These are phyloP conservation scores for Campylomormyrus numenius DNA, from an alignment of 2,113 vertebrate species.

Conservation along the genomic window DNA sequence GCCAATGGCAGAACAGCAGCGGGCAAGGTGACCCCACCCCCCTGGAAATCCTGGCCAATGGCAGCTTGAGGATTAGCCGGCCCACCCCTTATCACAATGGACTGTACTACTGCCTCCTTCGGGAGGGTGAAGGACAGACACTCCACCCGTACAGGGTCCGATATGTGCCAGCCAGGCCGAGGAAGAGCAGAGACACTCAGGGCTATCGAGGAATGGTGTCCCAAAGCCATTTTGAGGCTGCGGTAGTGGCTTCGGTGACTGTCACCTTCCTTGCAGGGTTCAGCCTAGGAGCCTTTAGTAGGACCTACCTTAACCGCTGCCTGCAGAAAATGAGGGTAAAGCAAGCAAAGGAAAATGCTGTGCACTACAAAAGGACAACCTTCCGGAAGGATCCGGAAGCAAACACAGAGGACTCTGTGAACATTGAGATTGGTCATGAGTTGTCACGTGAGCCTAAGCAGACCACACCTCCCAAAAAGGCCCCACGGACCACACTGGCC, in stretches of 20 bases:
- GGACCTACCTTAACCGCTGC: slow-evolving; percentile 46
- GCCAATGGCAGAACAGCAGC: slow-evolving; percentile 32
- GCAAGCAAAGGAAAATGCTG: rapidly evolving
- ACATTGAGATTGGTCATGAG: neutral
- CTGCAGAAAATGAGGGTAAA: slow-evolving; percentile 18
- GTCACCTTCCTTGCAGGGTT: slow-evolving; percentile 58
- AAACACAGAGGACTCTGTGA: neutral
- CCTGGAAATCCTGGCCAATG: slow-evolving; percentile 34
- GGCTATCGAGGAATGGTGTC: slow-evolving; percentile 5
- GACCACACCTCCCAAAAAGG: slow-evolving; percentile 36
- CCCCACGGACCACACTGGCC: slow-evolving; percentile 43
- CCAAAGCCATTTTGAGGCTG: slow-evolving; percentile 34
- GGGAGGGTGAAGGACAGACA: slow-evolving; percentile 25
- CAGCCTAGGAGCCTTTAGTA: slow-evolving; percentile 50
- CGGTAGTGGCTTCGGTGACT: slow-evolving; percentile 52
- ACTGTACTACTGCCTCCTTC: slow-evolving; percentile 56
- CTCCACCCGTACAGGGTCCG: slow-evolving; percentile 39
- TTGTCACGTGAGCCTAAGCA: neutral
- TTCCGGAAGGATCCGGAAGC: neutral
- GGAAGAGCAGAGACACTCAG: neutral
- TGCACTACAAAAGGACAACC: neutral
- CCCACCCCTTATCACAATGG: slow-evolving; percentile 45
- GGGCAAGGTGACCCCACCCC: slow-evolving; percentile 22
- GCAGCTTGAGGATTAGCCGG: slow-evolving; percentile 45
- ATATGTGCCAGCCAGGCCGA: neutral